Evolutionary conservation across 2,113 vertebrate species (phyloP).

Genomic region (Myotis davidii): DNA sequence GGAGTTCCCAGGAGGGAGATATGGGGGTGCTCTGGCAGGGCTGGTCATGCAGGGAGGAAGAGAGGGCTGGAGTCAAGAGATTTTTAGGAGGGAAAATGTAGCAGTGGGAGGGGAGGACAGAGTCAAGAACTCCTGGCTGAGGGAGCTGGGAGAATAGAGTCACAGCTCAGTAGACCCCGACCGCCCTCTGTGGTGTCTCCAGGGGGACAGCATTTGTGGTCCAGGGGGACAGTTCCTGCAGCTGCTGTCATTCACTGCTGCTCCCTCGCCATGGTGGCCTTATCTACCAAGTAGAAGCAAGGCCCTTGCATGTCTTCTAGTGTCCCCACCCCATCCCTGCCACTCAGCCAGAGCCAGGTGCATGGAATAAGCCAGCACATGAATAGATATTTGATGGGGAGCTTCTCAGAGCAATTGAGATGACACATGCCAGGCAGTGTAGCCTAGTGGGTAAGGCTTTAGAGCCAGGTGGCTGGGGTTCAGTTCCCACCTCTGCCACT

Average conservation of each 20-base stretch:
- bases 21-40: neutral
- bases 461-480: neutral
- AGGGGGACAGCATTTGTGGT: accelerated
- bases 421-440: neutral
- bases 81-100: neutral
- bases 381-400: neutral
- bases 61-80: neutral
- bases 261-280: accelerated
- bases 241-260: accelerated
- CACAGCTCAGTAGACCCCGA: neutral
- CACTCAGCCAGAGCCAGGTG: neutral
- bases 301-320: neutral
- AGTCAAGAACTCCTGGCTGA: neutral
- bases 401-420: neutral
- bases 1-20: neutral
- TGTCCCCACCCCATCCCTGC: neutral
- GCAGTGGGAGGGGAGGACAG: neutral
- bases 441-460: too few species aligned
- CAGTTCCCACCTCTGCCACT: neutral
- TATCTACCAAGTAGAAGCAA: neutral
- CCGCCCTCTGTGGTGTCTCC: accelerated
- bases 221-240: accelerated
- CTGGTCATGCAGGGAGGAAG: accelerated
- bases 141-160: neutral
- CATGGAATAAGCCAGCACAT: accelerated